phyloP scores from a whole-genome alignment of 2,113 vertebrate genomes.

The Eidolon helvum region DNA sequence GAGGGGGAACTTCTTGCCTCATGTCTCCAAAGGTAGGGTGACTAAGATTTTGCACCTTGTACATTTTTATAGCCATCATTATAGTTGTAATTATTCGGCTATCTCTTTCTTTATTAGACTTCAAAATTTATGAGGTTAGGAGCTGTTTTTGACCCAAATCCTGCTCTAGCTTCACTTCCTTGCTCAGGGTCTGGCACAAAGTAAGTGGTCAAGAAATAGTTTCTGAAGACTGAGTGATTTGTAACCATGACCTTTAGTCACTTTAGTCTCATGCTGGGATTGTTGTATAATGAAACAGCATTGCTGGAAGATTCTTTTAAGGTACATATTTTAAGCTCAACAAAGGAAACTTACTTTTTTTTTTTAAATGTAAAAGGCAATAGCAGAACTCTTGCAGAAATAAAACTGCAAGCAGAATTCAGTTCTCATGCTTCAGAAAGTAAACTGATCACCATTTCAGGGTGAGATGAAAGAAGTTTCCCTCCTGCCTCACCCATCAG shows the following conservation, averaged over 20 bases:
- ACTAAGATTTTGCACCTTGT: neutral
- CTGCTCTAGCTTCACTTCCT: neutral
- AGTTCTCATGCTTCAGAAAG: neutral
- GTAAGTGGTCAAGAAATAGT: neutral
- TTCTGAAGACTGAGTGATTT: neutral
- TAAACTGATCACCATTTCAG: conserved; percentile 13
- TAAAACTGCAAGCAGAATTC: conserved; percentile 2
- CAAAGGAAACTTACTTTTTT: neutral
- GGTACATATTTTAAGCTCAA: conserved; percentile 3
- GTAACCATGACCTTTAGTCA: neutral
- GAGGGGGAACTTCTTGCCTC: neutral
- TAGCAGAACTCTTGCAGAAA: neutral
- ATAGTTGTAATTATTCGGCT: neutral
- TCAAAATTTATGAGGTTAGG: neutral
- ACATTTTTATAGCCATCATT: neutral
- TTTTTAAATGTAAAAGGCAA: conserved; percentile 4
- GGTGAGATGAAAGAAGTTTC: neutral
- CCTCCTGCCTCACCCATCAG: neutral
- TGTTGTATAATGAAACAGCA: neutral
- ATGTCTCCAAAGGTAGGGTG: neutral
- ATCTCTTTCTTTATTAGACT: neutral
- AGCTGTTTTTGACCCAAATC: neutral
- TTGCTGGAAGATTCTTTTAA: neutral
- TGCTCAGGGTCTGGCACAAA: neutral
- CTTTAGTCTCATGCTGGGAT: neutral